Evolutionary conservation across 2,797 vertebrate genomes (phyloP).

Genomic region (Helicolenus hilgendorfi): DNA sequence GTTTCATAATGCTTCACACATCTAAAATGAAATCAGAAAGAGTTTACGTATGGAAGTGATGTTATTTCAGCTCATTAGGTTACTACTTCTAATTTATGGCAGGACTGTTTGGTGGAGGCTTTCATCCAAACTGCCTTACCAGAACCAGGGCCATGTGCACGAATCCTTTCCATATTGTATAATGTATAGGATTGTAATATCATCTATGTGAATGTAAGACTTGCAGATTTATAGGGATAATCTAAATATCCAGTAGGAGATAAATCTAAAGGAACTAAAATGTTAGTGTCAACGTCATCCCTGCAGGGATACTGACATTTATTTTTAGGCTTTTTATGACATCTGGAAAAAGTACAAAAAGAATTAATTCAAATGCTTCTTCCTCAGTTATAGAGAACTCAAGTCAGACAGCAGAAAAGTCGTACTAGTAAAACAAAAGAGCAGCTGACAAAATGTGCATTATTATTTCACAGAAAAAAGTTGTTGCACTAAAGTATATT

Average conservation of each 20-base stretch:
- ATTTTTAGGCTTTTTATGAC: not conserved
- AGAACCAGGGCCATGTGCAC: not conserved
- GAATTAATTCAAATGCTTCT: not conserved
- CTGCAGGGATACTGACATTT: not conserved
- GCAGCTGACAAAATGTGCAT: not conserved
- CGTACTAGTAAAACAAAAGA: not conserved
- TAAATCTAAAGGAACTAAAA: not conserved
- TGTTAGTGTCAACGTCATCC: not conserved
- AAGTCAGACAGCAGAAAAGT: not conserved
- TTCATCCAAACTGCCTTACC: not conserved
- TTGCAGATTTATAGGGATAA: not conserved
- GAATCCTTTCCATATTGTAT: not conserved
- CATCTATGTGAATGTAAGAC: not conserved
- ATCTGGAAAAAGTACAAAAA: not conserved
- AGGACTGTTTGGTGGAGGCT: conserved; percentile 10
- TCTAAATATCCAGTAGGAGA: not conserved
- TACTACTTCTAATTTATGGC: conserved; percentile 33
- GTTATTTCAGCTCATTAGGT: conserved; percentile 61
- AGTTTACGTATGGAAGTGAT: conserved; percentile 60
- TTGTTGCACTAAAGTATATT: not conserved
- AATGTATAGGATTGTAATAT: not conserved
- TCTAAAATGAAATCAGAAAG: conserved; percentile 40
- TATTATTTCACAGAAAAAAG: not conserved
- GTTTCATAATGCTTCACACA: conserved; percentile 66
- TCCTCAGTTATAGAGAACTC: not conserved